phyloP scores from a whole-genome alignment of 2,113 vertebrate species.

The Cinclus cinclus region DNA sequence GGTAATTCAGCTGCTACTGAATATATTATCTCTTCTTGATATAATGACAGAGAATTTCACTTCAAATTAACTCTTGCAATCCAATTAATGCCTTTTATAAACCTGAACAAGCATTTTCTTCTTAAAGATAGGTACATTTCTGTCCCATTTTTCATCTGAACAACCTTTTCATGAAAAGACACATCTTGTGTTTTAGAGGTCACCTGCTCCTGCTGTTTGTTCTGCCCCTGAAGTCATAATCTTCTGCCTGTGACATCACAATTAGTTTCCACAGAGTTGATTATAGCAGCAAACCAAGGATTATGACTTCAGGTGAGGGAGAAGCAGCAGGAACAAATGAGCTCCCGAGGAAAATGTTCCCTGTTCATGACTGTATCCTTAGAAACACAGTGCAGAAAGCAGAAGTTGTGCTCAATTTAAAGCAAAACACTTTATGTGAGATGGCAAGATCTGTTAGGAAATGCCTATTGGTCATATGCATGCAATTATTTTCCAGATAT shows the following conservation, averaged over 20 bases:
- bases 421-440: background rate
- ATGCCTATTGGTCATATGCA: background rate
- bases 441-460: background rate
- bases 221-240: slow-evolving; percentile 68
- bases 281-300: slow-evolving; percentile 64
- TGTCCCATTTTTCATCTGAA: background rate
- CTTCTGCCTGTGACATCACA: slow-evolving; percentile 69
- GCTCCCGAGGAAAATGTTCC: slow-evolving; percentile 23
- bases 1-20: background rate
- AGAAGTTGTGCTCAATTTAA: background rate
- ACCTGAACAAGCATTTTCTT: background rate
- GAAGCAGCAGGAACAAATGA: slow-evolving; percentile 65
- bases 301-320: slow-evolving; percentile 72
- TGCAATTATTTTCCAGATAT: slow-evolving; percentile 47
- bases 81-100: background rate
- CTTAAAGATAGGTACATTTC: background rate
- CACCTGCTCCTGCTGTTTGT: slow-evolving; percentile 23
- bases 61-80: slow-evolving; percentile 8
- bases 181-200: slow-evolving; percentile 26
- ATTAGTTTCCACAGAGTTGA: slow-evolving; percentile 73
- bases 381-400: slow-evolving; percentile 25
- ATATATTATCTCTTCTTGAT: background rate
- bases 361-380: slow-evolving; percentile 10
- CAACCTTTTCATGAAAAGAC: background rate
- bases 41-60: background rate